phyloP scores from a whole-genome alignment of 1,140 invertebrate genomes.

The Drosophila tristis region DNA sequence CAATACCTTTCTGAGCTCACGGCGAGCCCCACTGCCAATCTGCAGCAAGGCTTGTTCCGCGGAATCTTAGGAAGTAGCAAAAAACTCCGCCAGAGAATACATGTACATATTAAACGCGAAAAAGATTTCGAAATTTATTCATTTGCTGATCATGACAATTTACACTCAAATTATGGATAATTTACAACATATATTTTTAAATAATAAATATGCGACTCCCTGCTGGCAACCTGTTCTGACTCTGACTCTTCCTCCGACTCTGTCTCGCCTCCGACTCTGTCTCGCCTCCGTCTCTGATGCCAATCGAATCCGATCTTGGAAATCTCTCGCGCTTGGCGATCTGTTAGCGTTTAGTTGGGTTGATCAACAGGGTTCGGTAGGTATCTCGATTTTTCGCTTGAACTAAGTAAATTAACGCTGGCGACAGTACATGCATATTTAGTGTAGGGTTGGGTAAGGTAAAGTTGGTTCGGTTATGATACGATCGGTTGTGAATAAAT shows the following conservation, averaged over 20 bases:
- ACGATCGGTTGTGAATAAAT: slow-evolving; percentile 61
- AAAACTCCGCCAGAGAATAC: background rate
- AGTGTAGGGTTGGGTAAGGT: slow-evolving; percentile 29
- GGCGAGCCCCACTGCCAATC: too few species aligned
- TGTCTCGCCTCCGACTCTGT: background rate
- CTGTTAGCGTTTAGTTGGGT: slow-evolving; percentile 39
- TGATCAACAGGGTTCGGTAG: slow-evolving; percentile 40
- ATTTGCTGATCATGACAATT: slow-evolving; percentile 59
- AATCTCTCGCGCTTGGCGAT: slow-evolving; percentile 49
- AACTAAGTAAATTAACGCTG: slow-evolving; percentile 50
- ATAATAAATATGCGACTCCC: slow-evolving; percentile 23
- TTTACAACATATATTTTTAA: slow-evolving; percentile 73
- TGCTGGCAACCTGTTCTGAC: slow-evolving; percentile 17
- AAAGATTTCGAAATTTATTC: slow-evolving; percentile 80
- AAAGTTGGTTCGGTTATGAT: slow-evolving; percentile 41
- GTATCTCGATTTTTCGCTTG: slow-evolving; percentile 16
- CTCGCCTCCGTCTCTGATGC: background rate
- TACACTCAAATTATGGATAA: slow-evolving; percentile 64
- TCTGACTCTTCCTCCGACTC: background rate
- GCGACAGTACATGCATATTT: slow-evolving; percentile 45
- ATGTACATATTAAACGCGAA: slow-evolving; percentile 62
- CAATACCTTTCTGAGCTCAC: too few species aligned
- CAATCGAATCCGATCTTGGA: slow-evolving; percentile 23
- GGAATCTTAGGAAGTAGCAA: background rate
- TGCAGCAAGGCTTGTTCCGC: too few species aligned